Conservation (phyloP, 2,888 invertebrate genomes). For the Caenorhabditis japonica region DNA sequence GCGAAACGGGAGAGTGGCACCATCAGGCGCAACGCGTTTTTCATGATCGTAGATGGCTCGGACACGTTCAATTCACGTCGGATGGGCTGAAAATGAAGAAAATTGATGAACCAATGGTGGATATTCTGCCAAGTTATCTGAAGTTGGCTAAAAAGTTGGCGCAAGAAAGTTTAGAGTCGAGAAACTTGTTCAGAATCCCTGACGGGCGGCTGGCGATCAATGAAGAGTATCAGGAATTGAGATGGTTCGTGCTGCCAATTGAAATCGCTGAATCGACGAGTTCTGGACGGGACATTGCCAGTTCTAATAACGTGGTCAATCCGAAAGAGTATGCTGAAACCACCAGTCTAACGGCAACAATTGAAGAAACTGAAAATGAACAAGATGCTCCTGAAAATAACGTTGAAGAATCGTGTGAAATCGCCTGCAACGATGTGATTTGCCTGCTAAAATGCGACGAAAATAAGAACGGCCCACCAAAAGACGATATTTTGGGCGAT, state of each 20-base stretch:
- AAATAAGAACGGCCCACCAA: neutral
- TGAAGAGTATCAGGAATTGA: constrained; percentile 82
- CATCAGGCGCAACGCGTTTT: constrained; percentile 86
- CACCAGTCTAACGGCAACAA: no score
- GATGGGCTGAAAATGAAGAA: constrained; percentile 23
- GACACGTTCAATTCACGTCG: constrained; percentile 39
- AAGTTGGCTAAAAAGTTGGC: constrained; percentile 21
- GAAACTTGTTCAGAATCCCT: constrained; percentile 79
- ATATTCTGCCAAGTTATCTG: neutral
- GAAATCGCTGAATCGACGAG: constrained; percentile 80
- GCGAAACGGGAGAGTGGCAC: constrained; percentile 90
- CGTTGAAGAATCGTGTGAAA: constrained; percentile 1
- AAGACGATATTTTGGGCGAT: neutral
- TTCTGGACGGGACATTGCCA: neutral
- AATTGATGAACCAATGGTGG: neutral
- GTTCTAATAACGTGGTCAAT: neutral
- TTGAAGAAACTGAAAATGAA: neutral
- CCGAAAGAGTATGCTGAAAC: constrained; percentile 16
- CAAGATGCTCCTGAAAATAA: neutral
- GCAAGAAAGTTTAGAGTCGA: constrained; percentile 6
- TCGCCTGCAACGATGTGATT: constrained; percentile 24
- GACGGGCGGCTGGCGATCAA: constrained; percentile 86
- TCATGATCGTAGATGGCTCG: constrained; percentile 85
- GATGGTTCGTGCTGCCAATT: constrained; percentile 91
- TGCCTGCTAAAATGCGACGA: constrained; percentile 29